phyloP scores from a whole-genome alignment of 2,113 vertebrate species.

The Donacobius atricapilla region DNA sequence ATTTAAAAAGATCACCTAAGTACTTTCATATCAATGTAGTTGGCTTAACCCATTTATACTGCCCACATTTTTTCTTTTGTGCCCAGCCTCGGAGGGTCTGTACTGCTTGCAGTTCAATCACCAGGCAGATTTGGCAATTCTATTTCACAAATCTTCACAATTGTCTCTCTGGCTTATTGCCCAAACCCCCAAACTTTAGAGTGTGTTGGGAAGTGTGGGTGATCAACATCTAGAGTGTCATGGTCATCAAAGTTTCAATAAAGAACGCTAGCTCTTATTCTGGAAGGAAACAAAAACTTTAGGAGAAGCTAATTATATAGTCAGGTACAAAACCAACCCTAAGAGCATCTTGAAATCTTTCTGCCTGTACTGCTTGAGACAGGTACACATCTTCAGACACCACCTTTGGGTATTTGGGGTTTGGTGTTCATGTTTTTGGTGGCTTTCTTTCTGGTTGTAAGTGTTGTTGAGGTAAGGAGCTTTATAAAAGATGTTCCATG shows the following conservation, averaged over 20 bases:
- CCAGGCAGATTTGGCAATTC: background rate
- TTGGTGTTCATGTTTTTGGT: background rate
- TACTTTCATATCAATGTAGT: background rate
- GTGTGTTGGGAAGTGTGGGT: background rate
- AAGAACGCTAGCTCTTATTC: background rate
- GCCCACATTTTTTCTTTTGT: background rate
- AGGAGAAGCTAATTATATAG: background rate
- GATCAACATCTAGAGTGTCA: background rate
- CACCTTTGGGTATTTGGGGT: background rate
- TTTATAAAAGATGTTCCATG: background rate
- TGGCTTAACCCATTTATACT: background rate
- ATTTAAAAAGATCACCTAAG: background rate
- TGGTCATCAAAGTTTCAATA: background rate
- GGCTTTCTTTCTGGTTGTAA: background rate
- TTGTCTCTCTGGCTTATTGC: background rate
- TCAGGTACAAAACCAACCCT: background rate
- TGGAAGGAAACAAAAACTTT: background rate
- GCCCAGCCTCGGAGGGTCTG: background rate
- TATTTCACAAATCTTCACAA: background rate
- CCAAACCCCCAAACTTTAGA: background rate
- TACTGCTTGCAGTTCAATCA: background rate
- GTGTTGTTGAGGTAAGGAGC: background rate
- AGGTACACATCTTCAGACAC: background rate
- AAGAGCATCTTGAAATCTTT: background rate
- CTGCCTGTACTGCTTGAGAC: background rate